Base-by-base conservation (phyloP, 2,888 invertebrate species). In the Drosophila algonquin region DNA sequence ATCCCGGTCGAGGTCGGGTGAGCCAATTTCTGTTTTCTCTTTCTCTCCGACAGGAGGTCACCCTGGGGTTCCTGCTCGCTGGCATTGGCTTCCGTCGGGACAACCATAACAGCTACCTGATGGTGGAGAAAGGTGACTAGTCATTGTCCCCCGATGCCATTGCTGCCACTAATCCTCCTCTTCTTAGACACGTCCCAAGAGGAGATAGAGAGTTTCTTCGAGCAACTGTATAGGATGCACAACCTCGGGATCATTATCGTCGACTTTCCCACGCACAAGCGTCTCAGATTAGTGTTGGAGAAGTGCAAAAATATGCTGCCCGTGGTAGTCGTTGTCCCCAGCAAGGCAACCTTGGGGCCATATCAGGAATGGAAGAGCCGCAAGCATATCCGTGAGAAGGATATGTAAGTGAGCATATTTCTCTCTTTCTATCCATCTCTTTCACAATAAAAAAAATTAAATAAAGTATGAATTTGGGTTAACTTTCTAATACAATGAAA, bases 321-420 rank as follows among this genome's bases (percentile, higher is more conserved):
- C 1, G 40, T 83, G 0, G 24, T 83, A 0, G 35, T 83, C 1
- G 63, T 81, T 0, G 16, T 83, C 21, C 83, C 83, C n/a, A 65
- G 69, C 16, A 83, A 81, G 48, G 24, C 32, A 6, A 62, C 67
- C 21, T 63, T 83, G 2, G 3, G 7, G 2, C 18, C 60, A 40
- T 83, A 81, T n/a, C 50, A 75, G 67, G 78, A 81, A 14, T 82
- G 75, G 48, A 84, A 81, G 63, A 75, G 75, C 0, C 75, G 73
- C 0, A 32, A 57, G 7, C 73, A 76, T 1, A 76, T 84, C 5
- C 70, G 69, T 1, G 35, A 65, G 2, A 35, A 87, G 6, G 82
- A 82, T 0, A 32, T 46, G 2, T 82, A 81, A 44, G 32, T 16
- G 1, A 71, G 27, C 51, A 12, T 16, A 0, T 9, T 9, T 10